A percentile compares a stretch with the other conserved stretches of the same genome.
phyloP scores from a whole-genome alignment of 2,113 vertebrate genomes.

The Phasianus colchicus region DNA sequence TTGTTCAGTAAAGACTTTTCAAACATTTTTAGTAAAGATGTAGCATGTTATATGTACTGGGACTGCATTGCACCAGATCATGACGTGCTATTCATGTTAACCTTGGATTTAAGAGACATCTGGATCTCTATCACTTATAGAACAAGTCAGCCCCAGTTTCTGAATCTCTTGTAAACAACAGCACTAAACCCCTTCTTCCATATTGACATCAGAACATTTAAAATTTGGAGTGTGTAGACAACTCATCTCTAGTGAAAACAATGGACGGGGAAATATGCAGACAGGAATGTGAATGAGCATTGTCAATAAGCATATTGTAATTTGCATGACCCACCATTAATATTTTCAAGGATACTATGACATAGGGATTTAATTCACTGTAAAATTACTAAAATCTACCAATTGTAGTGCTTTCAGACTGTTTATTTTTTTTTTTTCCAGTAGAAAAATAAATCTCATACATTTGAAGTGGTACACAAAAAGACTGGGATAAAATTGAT shows the following conservation, averaged over 20 bases:
- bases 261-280: constrained; percentile 62
- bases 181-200: constrained; percentile 69
- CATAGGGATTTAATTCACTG: constrained; percentile 82
- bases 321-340: constrained; percentile 77
- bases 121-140: constrained; percentile 58
- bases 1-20: constrained; percentile 67
- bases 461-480: constrained; percentile 92
- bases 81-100: constrained; percentile 68
- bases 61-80: constrained; percentile 76
- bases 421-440: constrained; percentile 89
- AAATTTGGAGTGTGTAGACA: constrained; percentile 61
- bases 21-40: constrained; percentile 72
- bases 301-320: constrained; percentile 70
- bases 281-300: constrained; percentile 60
- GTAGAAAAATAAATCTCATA: constrained; percentile 94
- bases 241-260: constrained; percentile 58
- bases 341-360: constrained; percentile 73
- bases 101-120: constrained; percentile 60
- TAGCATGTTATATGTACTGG: constrained; percentile 74
- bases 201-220: constrained; percentile 60
- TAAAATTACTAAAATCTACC: constrained; percentile 93
- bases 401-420: constrained; percentile 89
- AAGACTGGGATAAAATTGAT: constrained; percentile 90
- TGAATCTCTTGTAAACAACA: constrained; percentile 58
- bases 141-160: constrained; percentile 63